Base-by-base conservation (phyloP, 1,140 invertebrate species). In the Cheumatopsyche charites region DNA sequence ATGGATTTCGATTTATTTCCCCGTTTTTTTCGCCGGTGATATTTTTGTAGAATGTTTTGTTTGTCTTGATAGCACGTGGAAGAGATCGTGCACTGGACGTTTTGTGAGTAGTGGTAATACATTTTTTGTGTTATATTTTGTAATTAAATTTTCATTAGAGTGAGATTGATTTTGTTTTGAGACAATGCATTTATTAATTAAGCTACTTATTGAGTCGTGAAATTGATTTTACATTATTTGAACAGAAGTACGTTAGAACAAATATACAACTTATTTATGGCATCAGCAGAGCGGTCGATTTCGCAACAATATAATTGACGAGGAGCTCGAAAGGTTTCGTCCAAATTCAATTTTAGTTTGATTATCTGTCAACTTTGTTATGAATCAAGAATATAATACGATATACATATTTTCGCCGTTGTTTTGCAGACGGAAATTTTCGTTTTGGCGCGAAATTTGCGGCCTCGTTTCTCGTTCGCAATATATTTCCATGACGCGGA, bases 401-500 rank as follows among this genome's bases (percentile, higher is more conserved):
- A 3, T n/a, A 52, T 52, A 17, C 19, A 47, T 42, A 13, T 17
- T 9, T 52, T 17, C 19, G 19, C 19, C 19, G 47, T 19, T 9
- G 1, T 17, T 7, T 17, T 17, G 15, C 47, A 1, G 19, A 17
- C 19, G 47, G 19, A 52, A 52, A 52, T 52, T 52, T 52, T 52
- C 47, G 47, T 52, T 36, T 52, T 15, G 47, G 47, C 7, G 15
- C 29, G 29, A 36, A 36, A 19, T 17, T 7, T 52, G 15, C 47
- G 47, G 47, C 47, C n/a, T n/a, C n/a, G 7, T 17, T 52, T 36
- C 29, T 36, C 19, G 47, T 49, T 41, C 25, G 62, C 41, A 65
- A 65, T 65, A 65, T 65, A 65, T 65, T 65, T 65, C 41, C 62
- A 65, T 65, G 62, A 65, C 62, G 29, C 62, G 62, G 62, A 65